A percentile compares a stretch with the other conserved stretches of the same genome.
Evolutionary conservation across 2,113 vertebrate genomes (phyloP).

Genomic region (Circaetus cinerascens): DNA sequence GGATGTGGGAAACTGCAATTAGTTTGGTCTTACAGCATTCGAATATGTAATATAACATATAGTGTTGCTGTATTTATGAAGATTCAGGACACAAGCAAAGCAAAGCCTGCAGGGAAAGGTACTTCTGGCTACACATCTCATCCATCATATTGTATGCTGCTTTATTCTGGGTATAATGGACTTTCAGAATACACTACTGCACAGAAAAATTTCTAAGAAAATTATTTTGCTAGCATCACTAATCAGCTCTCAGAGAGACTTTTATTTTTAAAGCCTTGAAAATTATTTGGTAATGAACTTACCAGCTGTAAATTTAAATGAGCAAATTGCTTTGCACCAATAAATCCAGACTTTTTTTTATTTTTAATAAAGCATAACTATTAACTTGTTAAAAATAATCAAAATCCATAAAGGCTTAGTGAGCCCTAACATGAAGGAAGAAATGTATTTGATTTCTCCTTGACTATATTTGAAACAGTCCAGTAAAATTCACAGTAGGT

Average conservation of each 20-base stretch:
- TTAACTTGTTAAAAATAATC: background rate
- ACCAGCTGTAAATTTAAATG: background rate
- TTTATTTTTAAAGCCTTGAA: background rate
- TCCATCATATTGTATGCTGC: background rate
- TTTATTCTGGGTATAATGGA: background rate
- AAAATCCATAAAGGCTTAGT: background rate
- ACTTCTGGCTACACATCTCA: background rate
- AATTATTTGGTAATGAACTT: background rate
- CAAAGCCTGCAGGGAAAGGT: background rate
- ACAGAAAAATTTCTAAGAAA: background rate
- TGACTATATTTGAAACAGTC: background rate
- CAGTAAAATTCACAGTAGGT: background rate
- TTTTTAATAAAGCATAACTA: background rate
- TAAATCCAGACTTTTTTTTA: background rate
- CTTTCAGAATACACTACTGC: background rate
- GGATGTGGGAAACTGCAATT: background rate
- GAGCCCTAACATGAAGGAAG: background rate
- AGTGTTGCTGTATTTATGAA: background rate
- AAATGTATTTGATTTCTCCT: background rate
- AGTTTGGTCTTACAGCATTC: background rate
- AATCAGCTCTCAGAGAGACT: background rate
- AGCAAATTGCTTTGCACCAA: background rate
- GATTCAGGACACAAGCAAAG: background rate
- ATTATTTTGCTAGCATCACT: background rate
- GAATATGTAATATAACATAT: background rate